Conservation (phyloP, 1,140 invertebrate genomes). For the Cherax quadricarinatus region DNA sequence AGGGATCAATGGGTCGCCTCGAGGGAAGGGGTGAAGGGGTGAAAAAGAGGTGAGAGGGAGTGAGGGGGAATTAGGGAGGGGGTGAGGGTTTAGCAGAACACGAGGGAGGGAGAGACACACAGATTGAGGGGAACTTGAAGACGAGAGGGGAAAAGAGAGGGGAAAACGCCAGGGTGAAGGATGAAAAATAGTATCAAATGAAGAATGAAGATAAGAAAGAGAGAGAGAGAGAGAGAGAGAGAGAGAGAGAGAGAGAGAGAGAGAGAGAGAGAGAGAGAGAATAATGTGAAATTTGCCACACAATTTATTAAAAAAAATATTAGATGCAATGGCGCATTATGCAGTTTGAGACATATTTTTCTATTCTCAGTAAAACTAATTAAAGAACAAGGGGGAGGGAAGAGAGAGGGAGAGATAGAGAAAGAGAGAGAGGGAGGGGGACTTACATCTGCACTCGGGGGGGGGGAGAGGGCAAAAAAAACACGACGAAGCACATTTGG, state of each 20-base stretch:
- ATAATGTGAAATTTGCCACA: no score
- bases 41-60: neutral
- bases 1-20: neutral
- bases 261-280: neutral
- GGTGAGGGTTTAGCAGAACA: neutral
- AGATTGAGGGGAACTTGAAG: neutral
- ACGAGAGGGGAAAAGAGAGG: neutral
- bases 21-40: neutral
- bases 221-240: neutral
- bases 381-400: no score
- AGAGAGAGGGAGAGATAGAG: no score
- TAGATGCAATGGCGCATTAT: no score
- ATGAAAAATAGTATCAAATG: neutral
- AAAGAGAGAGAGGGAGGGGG: no score
- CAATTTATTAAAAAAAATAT: no score
- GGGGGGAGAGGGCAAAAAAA: no score
- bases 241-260: constrained; percentile 37
- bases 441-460: no score
- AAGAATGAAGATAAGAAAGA: constrained; percentile 14
- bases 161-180: no score
- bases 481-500: no score
- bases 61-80: neutral
- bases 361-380: no score
- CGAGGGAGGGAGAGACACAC: neutral
- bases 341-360: no score